Evolutionary conservation across 2,888 invertebrate species (phyloP).

Genomic region (Crioceris asparagi): DNA sequence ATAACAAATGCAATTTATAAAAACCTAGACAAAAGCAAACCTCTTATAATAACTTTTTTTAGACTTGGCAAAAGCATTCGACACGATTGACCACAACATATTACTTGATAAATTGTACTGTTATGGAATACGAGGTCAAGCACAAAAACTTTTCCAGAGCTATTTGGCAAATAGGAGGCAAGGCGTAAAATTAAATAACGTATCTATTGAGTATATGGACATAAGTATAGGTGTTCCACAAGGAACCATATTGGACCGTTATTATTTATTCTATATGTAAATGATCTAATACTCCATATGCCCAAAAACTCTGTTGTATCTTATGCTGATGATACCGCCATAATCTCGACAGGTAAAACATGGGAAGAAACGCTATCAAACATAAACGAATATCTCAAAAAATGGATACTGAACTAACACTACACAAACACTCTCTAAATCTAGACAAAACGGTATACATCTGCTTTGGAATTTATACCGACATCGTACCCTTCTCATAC

Average conservation of each 20-base stretch:
- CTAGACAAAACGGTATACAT: neutral
- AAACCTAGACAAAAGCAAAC: neutral
- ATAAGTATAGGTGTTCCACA: neutral
- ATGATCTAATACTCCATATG: neutral
- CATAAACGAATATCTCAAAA: neutral
- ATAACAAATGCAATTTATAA: too few relatives aligned
- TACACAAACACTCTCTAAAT: too few relatives aligned
- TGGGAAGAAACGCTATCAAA: too few relatives aligned
- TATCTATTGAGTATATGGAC: neutral
- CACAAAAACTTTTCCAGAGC: neutral
- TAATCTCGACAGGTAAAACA: neutral
- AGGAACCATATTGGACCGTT: too few relatives aligned
- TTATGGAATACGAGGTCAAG: neutral
- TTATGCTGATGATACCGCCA: neutral
- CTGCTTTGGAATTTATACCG: neutral
- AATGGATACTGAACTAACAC: too few relatives aligned
- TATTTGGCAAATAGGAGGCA: neutral
- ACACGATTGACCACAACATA: neutral
- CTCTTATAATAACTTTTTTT: neutral
- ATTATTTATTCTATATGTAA: neutral
- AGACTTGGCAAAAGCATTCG: neutral
- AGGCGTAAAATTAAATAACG: too few relatives aligned
- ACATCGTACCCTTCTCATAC: neutral
- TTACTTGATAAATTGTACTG: neutral
- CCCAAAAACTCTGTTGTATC: neutral